Evolutionary conservation across 1,140 invertebrate species (phyloP), one percentile per base, ranked within the genome.

Genomic region (Ganaspis sp.): DNA sequence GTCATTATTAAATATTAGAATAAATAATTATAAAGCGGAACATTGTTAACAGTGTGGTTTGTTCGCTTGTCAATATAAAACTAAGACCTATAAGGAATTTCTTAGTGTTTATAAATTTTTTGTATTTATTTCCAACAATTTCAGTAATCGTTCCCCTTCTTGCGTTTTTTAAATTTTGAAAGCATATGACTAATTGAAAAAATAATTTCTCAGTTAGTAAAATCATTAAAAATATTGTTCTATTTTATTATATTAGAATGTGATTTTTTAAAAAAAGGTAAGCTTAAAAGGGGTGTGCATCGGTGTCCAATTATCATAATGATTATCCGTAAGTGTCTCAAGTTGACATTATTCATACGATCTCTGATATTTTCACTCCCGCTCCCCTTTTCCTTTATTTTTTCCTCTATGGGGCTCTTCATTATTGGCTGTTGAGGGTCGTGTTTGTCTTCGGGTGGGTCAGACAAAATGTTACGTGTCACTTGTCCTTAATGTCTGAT

Each of bases 401-500:
- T 26, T 15, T 29, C 23, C 23, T 26, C 12, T 54, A 26, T 29
- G 21, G 58, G 58, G 58, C n/a, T 64, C 58, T 64, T 64, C 23
- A 64, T n/a, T 64, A 64, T 15, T 49, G 17, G n/a, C 8, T 12
- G 15, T 29, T 40, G 19, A 70, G 69, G 72, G 75, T 76, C 76
- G 54, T 37, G 40, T 72, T 54, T 76, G 72, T 77, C 76, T 76
- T 58, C 64, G 9, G 77, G 58, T 72, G 42, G 74, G 70, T 83
- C 69, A 71, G 49, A 76, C 75, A 70, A 38, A 49, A 70, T 75
- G 23, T 21, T 49, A 49, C 49, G 37, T 40, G 45, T 49, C 75
- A 82, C 53, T 53, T 21, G n/a, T 69, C 77, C 74, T 80, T 81
- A 83, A 85, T 81, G 76, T 74, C 72, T 75, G 80, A 49, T 72